phyloP scores from a whole-genome alignment of 2,113 vertebrate genomes.

The Willisornis vidua region DNA sequence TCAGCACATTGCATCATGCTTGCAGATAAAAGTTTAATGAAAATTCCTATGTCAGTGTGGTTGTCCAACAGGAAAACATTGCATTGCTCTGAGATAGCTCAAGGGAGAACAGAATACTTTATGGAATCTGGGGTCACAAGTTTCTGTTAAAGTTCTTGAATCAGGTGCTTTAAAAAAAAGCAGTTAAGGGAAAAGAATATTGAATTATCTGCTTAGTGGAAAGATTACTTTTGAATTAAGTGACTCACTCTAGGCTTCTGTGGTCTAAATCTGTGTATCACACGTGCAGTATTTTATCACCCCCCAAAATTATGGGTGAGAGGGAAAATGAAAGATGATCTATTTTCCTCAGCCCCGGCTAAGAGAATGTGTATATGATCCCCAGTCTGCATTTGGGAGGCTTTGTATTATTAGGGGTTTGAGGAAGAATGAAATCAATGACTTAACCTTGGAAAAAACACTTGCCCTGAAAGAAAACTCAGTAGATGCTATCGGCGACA shows the following conservation, averaged over 20 bases:
- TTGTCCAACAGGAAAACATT: neutral
- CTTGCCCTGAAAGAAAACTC: neutral
- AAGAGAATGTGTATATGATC: neutral
- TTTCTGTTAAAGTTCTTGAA: neutral
- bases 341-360: neutral
- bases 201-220: neutral
- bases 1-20: neutral
- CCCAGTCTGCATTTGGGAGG: neutral
- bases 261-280: neutral
- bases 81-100: neutral
- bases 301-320: neutral
- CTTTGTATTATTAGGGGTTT: neutral
- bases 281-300: neutral
- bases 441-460: neutral
- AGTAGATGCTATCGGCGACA: neutral
- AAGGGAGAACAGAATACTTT: neutral
- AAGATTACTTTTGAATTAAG: neutral
- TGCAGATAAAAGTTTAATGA: neutral
- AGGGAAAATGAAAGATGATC: neutral
- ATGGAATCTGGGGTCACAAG: neutral
- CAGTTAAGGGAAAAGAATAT: accelerated
- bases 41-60: neutral
- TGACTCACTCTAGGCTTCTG: neutral
- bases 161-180: neutral
- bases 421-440: neutral